Percentiles rank a stretch among this genome's conserved stretches.
phyloP scores from a whole-genome alignment of 2,888 invertebrate species.

The Tenthredo amoena region DNA sequence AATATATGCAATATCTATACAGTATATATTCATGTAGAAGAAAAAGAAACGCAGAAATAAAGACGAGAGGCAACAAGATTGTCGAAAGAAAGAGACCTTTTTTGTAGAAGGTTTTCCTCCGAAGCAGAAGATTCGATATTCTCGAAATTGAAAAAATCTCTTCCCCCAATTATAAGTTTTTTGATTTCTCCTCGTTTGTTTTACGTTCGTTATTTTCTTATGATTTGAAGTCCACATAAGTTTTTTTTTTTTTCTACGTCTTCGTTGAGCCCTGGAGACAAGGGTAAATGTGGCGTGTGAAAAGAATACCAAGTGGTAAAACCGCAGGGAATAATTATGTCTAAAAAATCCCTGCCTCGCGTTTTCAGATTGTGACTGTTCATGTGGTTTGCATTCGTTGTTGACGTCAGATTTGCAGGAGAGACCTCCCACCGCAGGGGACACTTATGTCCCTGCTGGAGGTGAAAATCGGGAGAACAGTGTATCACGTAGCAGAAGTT shows the following conservation, averaged over 20 bases:
- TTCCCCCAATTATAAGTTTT: neutral
- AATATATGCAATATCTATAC: too few species aligned
- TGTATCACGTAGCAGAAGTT: slow-evolving; percentile 75
- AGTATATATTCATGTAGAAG: neutral
- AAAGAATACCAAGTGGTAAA: neutral
- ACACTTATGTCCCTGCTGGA: slow-evolving; percentile 68
- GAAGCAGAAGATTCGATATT: neutral
- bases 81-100: neutral
- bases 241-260: neutral
- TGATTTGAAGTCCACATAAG: slow-evolving; percentile 19
- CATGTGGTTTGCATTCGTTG: slow-evolving; percentile 77
- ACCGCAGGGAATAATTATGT: neutral
- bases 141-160: neutral
- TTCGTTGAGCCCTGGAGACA: neutral
- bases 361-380: slow-evolving; percentile 76
- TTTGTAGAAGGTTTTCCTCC: neutral
- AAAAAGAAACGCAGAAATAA: neutral
- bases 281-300: neutral
- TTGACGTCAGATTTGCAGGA: slow-evolving; percentile 78
- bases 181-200: neutral
- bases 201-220: slow-evolving; percentile 51
- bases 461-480: slow-evolving; percentile 48
- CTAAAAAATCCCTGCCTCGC: neutral
- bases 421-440: slow-evolving; percentile 68
- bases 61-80: neutral